Conservation (phyloP, 1,140 invertebrate species). For the Sminthurinus signatus region DNA sequence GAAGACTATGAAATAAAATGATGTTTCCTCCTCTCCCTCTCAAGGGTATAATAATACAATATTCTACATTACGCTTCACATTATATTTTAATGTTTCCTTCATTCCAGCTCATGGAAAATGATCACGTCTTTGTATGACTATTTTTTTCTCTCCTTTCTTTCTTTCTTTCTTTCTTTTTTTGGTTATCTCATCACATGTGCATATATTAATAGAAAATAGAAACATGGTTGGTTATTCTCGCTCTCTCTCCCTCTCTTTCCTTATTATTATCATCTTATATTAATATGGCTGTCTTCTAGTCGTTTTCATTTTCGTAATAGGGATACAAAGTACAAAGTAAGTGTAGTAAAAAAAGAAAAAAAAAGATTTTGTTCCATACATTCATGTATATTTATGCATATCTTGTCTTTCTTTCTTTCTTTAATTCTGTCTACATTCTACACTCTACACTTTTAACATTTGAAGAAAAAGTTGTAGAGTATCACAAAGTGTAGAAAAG, state of each 20-base stretch:
- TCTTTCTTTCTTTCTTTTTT: conserved; percentile 13
- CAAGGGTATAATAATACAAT: conserved; percentile 24
- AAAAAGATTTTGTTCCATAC: conserved; percentile 3
- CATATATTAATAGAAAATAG: conserved; percentile 18
- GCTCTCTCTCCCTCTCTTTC: background rate
- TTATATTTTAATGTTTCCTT: conserved; percentile 14
- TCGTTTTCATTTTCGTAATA: too few species aligned
- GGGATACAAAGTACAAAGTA: too few species aligned
- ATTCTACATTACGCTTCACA: conserved; percentile 29
- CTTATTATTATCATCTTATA: background rate
- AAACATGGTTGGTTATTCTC: background rate
- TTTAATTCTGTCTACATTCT: too few species aligned
- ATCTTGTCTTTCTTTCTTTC: too few species aligned
- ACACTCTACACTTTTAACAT: too few species aligned
- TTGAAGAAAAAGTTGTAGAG: too few species aligned
- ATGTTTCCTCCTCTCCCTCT: conserved; percentile 12
- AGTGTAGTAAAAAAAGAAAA: background rate
- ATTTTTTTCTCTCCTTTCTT: background rate
- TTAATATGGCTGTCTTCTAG: background rate
- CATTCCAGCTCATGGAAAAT: background rate
- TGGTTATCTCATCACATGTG: conserved; percentile 9
- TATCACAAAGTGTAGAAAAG: too few species aligned
- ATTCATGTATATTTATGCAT: too few species aligned
- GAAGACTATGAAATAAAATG: too few species aligned
- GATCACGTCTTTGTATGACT: too few species aligned